Evolutionary conservation across 2,113 vertebrate species (phyloP).

Genomic region (Paramisgurnus dabryanus): DNA sequence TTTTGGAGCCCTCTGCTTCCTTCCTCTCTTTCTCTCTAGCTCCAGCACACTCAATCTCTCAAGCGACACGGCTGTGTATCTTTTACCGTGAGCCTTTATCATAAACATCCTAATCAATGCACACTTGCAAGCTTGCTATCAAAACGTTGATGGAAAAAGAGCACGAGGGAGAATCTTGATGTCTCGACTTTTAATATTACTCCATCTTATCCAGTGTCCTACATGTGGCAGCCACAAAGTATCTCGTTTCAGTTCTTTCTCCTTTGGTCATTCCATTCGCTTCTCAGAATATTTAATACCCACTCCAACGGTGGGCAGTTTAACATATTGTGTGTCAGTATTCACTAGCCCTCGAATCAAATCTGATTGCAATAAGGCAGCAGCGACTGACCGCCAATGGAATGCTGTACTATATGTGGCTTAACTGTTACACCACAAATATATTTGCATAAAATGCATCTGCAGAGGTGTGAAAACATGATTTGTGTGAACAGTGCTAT

Average conservation of each 20-base stretch:
- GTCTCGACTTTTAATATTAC: slow-evolving; percentile 52
- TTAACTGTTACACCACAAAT: slow-evolving; percentile 6
- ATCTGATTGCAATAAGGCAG: slow-evolving; percentile 76
- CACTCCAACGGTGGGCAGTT: slow-evolving; percentile 75
- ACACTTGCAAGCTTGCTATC: slow-evolving; percentile 57
- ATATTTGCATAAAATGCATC: background rate
- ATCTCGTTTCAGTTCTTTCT: slow-evolving; percentile 48
- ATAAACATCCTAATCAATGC: slow-evolving; percentile 62
- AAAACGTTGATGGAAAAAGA: slow-evolving; percentile 17
- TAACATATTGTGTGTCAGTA: slow-evolving; percentile 80
- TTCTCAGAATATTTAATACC: slow-evolving; percentile 64
- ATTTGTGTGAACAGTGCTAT: too few relatives aligned
- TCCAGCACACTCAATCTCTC: slow-evolving; percentile 43
- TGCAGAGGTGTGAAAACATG: background rate
- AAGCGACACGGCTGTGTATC: slow-evolving; percentile 39
- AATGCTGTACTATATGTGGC: background rate
- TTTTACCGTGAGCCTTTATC: slow-evolving; percentile 22
- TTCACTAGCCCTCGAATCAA: slow-evolving; percentile 73
- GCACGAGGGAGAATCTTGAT: slow-evolving; percentile 30
- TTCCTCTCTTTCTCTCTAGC: slow-evolving; percentile 37
- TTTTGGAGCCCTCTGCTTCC: background rate
- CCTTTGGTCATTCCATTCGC: slow-evolving; percentile 38
- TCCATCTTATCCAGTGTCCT: slow-evolving; percentile 57
- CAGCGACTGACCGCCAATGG: slow-evolving; percentile 63
- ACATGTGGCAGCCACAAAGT: slow-evolving; percentile 55